Evolutionary conservation across 2,888 invertebrate genomes (phyloP), one percentile per base, ranked within the genome.

Genomic region (Tyria jacobaeae): DNA sequence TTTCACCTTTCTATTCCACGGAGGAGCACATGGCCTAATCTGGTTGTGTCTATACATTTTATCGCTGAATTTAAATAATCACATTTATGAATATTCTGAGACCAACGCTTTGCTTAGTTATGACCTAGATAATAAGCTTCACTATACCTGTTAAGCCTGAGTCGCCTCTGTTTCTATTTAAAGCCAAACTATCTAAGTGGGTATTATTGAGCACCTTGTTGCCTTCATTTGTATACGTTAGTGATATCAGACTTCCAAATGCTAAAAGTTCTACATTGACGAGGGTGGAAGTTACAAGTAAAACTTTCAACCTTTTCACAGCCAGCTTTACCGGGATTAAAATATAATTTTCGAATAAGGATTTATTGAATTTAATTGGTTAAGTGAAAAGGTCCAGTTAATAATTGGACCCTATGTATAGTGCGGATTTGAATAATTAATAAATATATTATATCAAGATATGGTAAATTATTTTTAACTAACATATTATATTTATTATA

Each of bases 311-410:
- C 62, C 62, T 27, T 62, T 64, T 62, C 47, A 44, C 31, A 55
- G 57, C 41, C 55, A 34, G 47, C 41, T 44, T 62, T 60, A n/a
- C 10, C 34, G 12, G 64, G 62, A 71, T 75, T 77, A 70, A 66
- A 75, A 57, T 66, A 74, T 63, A 66, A 71, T 74, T 68, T 58
- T 48, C 31, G 48, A 60, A 60, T 60, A 15, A 27, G 54, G 57
- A 64, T 57, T 51, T 61, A 63, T 55, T 61, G 67, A 60, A 57
- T 64, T 61, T 50, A 52, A 50, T 27, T 31, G 14, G 7, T n/a
- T 57, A 14, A 17, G 39, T 31, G 39, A 15, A 49, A 39, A 21
- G 25, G 49, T 15, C 1, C 17, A 24, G 31, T 37, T 21, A 15
- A 34, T 47, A 56, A 57, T 14, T 37, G 21, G 15, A 27, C n/a